Conservation (phyloP, 2,888 invertebrate species). For the Patella pellucida region DNA sequence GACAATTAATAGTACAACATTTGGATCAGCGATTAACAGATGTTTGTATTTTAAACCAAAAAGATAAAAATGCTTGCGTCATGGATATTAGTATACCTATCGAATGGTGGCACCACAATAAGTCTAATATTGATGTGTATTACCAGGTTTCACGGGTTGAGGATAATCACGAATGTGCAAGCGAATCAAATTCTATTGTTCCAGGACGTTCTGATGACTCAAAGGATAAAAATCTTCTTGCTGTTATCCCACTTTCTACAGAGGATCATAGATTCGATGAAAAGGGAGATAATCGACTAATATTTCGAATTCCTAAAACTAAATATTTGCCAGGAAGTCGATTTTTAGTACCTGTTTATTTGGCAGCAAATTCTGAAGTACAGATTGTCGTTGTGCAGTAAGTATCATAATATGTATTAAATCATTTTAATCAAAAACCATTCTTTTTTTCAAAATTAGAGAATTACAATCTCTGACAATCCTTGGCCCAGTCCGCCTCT, state of each 20-base stretch:
- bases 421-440: not conserved
- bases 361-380: conserved; percentile 73
- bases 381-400: conserved; percentile 89
- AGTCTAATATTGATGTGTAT: conserved; percentile 80
- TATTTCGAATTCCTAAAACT: conserved; percentile 88
- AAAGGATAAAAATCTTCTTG: conserved; percentile 43
- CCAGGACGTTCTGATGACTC: conserved; percentile 42
- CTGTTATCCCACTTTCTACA: conserved; percentile 43
- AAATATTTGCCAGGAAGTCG: conserved; percentile 90
- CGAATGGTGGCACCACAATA: conserved; percentile 82
- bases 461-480: too few relatives aligned
- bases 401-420: conserved; percentile 59
- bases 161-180: conserved; percentile 61
- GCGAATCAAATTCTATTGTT: conserved; percentile 58
- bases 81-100: conserved; percentile 90
- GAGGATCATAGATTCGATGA: conserved; percentile 78
- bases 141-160: conserved; percentile 82
- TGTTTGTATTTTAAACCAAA: conserved; percentile 91
- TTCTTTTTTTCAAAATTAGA: not conserved
- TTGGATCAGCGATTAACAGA: conserved; percentile 79
- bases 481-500: too few relatives aligned
- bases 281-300: conserved; percentile 85
- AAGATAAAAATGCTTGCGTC: conserved; percentile 86
- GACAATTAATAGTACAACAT: conserved; percentile 67
- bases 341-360: conserved; percentile 90